These are phyloP conservation scores for Stomatorhinus walkeri DNA, from an alignment of 2,797 vertebrate genomes.

Conservation along the genomic window DNA sequence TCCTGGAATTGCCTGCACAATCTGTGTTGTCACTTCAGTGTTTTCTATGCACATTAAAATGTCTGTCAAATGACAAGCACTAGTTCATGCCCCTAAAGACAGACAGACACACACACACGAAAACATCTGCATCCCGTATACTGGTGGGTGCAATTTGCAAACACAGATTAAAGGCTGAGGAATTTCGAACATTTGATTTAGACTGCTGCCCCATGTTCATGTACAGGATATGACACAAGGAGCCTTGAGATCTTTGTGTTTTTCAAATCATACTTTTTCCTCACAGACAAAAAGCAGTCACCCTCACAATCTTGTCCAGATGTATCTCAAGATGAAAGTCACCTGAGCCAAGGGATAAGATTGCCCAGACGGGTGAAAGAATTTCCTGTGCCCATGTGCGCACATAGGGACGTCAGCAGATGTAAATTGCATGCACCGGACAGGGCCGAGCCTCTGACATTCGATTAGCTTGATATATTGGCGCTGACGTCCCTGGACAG, in stretches of 20 bases:
- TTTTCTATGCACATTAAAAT: neutral
- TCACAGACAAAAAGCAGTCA: neutral
- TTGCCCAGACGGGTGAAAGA: neutral
- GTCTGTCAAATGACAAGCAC: neutral
- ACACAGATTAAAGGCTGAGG: neutral
- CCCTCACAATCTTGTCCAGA: neutral
- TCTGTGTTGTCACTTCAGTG: neutral
- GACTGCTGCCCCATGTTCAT: neutral
- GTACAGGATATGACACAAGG: neutral
- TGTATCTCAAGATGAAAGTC: neutral
- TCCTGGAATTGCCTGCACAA: neutral
- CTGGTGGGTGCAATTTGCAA: neutral
- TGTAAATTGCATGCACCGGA: conserved; percentile 47
- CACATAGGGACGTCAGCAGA: conserved; percentile 33
- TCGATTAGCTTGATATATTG: conserved; percentile 50
- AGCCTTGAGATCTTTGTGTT: neutral
- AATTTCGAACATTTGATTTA: neutral
- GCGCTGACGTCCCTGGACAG: conserved; percentile 31
- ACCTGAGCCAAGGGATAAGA: neutral
- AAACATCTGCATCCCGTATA: neutral
- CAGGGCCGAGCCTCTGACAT: conserved; percentile 42
- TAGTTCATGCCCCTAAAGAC: neutral
- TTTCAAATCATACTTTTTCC: neutral
- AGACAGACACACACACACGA: neutral
- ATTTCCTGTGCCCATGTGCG: neutral